Evolutionary conservation across 2,797 vertebrate genomes (phyloP).

Genomic region (Ptychobarbus kaznakovi): DNA sequence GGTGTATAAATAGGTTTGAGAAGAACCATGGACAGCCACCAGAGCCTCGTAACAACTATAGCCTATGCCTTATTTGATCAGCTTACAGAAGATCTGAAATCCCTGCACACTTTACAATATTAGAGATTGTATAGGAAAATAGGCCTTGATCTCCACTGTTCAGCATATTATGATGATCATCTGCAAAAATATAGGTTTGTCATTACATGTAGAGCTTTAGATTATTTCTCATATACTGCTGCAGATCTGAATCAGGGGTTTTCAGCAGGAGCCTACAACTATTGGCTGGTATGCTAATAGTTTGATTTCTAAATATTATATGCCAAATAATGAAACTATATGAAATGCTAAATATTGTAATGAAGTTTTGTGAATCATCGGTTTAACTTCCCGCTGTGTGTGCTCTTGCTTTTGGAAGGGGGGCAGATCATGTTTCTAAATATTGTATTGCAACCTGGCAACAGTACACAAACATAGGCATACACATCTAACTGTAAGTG

Average conservation of each 20-base stretch:
- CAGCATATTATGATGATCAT: not conserved
- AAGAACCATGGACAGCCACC: conserved; percentile 9
- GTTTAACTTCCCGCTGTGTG: conserved; percentile 1
- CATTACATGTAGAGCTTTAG: not conserved
- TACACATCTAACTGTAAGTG: conserved; percentile 20
- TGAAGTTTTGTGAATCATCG: not conserved
- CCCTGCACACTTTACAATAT: not conserved
- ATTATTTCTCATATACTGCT: not conserved
- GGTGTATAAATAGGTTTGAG: conserved; percentile 54
- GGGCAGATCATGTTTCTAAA: conserved; percentile 56
- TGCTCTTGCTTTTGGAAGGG: not conserved
- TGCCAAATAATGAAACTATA: not conserved
- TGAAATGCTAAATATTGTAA: not conserved
- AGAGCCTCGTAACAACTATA: conserved; percentile 18
- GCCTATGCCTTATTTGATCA: conserved; percentile 43
- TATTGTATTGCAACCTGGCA: conserved; percentile 53
- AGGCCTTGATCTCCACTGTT: not conserved
- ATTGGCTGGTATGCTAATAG: not conserved
- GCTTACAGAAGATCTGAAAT: not conserved
- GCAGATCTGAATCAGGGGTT: not conserved
- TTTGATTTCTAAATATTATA: not conserved
- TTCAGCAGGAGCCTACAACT: not conserved
- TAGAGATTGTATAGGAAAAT: not conserved
- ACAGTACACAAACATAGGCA: conserved; percentile 51
- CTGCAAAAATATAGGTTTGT: not conserved